Conservation (phyloP, 2,797 vertebrate species). For the Gastrophryne carolinensis region DNA sequence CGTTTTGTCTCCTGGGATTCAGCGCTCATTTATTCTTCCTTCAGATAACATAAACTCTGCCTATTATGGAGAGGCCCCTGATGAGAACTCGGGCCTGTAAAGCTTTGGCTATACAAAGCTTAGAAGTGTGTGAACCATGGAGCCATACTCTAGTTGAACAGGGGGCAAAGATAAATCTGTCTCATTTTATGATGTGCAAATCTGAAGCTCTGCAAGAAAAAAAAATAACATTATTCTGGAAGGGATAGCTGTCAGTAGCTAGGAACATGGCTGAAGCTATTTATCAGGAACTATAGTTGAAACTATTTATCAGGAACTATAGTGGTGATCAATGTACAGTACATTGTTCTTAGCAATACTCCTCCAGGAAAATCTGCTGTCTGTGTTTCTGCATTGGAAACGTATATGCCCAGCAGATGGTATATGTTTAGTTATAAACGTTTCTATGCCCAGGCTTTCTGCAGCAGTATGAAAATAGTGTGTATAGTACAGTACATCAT, state of each 20-base stretch:
- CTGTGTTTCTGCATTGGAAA: too few species aligned
- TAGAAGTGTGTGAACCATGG: conserved; percentile 20
- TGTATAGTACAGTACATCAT: too few species aligned
- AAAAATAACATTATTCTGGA: background rate
- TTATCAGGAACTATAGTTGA: too few species aligned
- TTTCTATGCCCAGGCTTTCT: too few species aligned
- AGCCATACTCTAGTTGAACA: background rate
- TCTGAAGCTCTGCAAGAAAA: background rate
- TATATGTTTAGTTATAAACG: too few species aligned
- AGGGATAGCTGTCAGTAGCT: background rate
- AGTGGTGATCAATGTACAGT: too few species aligned
- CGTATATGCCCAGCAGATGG: too few species aligned
- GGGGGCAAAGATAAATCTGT: background rate
- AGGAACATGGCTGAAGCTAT: too few species aligned
- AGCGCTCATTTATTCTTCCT: background rate
- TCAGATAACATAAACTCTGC: conserved; percentile 16
- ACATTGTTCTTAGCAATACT: too few species aligned
- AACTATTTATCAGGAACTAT: too few species aligned
- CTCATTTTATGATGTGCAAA: background rate
- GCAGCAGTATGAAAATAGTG: too few species aligned
- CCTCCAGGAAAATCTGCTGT: too few species aligned
- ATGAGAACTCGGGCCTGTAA: conserved; percentile 25
- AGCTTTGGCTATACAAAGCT: conserved; percentile 35
- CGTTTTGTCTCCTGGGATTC: conserved; percentile 13
- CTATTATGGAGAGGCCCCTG: conserved; percentile 39